Conservation (phyloP, 2,797 vertebrate genomes). For the Scarus forsteni region DNA sequence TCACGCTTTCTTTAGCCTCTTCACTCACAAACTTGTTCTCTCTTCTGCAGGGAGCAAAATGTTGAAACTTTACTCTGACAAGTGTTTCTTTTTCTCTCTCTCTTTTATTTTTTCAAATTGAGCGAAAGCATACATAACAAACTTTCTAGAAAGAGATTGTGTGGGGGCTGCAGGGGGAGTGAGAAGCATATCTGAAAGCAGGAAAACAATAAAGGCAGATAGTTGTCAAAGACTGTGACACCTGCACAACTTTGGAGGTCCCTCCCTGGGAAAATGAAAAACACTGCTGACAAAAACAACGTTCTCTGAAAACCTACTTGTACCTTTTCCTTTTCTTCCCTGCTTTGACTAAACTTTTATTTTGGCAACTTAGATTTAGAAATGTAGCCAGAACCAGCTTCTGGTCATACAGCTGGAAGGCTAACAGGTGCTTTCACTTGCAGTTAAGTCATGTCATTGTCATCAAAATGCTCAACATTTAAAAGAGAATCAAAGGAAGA, state of each 20-base stretch:
- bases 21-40: constrained; percentile 59
- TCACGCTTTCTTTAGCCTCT: constrained; percentile 47
- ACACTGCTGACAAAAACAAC: constrained; percentile 48
- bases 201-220: constrained; percentile 71
- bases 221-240: constrained; percentile 73
- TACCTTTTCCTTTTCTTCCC: constrained; percentile 9
- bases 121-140: constrained; percentile 69
- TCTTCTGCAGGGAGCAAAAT: constrained; percentile 50
- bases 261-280: constrained; percentile 68
- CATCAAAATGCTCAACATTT: too few relatives aligned
- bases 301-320: constrained; percentile 30
- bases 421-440: constrained; percentile 55
- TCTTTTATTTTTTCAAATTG: constrained; percentile 15
- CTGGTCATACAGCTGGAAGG: constrained; percentile 28
- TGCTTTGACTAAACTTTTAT: constrained; percentile 44
- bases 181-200: constrained; percentile 70
- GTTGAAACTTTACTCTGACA: constrained; percentile 65
- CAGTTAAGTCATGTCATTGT: constrained; percentile 27
- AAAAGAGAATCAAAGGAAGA: too few relatives aligned
- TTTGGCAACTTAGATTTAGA: constrained; percentile 30
- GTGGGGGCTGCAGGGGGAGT: constrained; percentile 48
- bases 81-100: constrained; percentile 35
- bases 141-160: constrained; percentile 71
- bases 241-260: constrained; percentile 50
- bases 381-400: constrained; percentile 44